Evolutionary conservation across 2,113 vertebrate genomes (phyloP).

Genomic region (Choloepus hoffmanni): DNA sequence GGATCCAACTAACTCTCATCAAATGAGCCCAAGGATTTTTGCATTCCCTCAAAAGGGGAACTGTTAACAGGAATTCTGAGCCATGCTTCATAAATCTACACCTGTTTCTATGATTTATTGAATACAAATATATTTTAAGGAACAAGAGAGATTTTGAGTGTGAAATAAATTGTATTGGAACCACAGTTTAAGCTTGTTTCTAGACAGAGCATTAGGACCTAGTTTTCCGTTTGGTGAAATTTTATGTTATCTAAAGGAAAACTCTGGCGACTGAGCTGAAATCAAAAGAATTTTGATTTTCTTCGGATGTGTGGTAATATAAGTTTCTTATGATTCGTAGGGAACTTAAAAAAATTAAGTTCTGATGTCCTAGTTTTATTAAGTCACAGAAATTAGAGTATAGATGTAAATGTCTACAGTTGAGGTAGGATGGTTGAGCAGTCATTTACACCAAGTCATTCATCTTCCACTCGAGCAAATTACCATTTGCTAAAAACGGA

Average conservation of each 20-base stretch:
- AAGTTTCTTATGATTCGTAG: neutral
- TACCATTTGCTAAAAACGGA: neutral
- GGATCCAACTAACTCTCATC: conserved; percentile 62
- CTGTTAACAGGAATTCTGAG: conserved; percentile 46
- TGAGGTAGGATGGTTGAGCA: neutral
- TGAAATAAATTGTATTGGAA: conserved; percentile 29
- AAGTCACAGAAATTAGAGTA: neutral
- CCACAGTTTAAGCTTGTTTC: neutral
- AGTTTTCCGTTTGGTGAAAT: neutral
- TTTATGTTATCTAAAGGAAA: conserved; percentile 20
- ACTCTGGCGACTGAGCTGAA: neutral
- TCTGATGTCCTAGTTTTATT: conserved; percentile 33
- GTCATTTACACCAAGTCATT: neutral
- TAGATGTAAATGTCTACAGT: neutral
- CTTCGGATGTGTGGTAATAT: neutral
- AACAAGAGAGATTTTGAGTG: conserved; percentile 58
- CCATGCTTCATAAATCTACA: conserved; percentile 35
- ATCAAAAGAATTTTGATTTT: conserved; percentile 38
- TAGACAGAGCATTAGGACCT: neutral
- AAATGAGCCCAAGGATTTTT: conserved; percentile 67
- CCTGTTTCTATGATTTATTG: conserved; percentile 62
- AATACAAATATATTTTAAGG: neutral
- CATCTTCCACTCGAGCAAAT: neutral
- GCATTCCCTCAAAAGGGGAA: conserved; percentile 59
- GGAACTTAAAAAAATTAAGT: conserved; percentile 1